A percentile compares a stretch with the other conserved stretches of the same genome.
These are phyloP conservation scores for Sclerodermus sp. DNA, from an alignment of 2,888 invertebrate species.

Conservation along the genomic window DNA sequence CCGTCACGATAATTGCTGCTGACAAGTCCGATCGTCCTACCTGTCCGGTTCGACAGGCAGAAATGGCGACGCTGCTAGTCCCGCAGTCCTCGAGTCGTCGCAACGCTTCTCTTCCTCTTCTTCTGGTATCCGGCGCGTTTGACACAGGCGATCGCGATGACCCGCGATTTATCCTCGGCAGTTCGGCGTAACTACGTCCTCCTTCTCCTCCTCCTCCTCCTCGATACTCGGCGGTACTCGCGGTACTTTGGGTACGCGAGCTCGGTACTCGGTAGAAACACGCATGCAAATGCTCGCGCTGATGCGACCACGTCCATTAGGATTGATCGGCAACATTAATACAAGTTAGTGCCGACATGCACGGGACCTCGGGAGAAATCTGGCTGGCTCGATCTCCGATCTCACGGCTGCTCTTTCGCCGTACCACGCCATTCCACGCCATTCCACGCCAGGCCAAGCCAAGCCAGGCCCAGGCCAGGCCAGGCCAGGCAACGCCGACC, in stretches of 20 bases:
- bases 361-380: slow-evolving; percentile 30
- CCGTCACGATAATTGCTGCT: slow-evolving; percentile 13
- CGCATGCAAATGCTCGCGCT: slow-evolving; percentile 43
- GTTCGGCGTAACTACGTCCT: slow-evolving; percentile 21
- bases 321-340: slow-evolving; percentile 56
- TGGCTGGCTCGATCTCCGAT: neutral
- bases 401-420: too few relatives aligned
- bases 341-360: slow-evolving; percentile 57
- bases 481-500: too few relatives aligned
- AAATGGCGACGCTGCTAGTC: slow-evolving; percentile 4
- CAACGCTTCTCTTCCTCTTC: slow-evolving; percentile 5
- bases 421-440: too few relatives aligned
- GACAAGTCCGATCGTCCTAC: slow-evolving; percentile 14
- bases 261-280: slow-evolving; percentile 7
- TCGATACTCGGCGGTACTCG: too few relatives aligned
- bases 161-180: slow-evolving; percentile 37
- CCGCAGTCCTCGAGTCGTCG: too few relatives aligned
- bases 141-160: slow-evolving; percentile 38
- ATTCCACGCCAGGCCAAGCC: too few relatives aligned
- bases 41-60: slow-evolving; percentile 9
- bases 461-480: too few relatives aligned
- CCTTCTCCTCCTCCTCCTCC: neutral
- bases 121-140: slow-evolving; percentile 22
- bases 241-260: too few relatives aligned
- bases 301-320: slow-evolving; percentile 54